These are phyloP conservation scores for Tachuris rubrigastra DNA, from an alignment of 2,113 vertebrate genomes.

Conservation along the genomic window DNA sequence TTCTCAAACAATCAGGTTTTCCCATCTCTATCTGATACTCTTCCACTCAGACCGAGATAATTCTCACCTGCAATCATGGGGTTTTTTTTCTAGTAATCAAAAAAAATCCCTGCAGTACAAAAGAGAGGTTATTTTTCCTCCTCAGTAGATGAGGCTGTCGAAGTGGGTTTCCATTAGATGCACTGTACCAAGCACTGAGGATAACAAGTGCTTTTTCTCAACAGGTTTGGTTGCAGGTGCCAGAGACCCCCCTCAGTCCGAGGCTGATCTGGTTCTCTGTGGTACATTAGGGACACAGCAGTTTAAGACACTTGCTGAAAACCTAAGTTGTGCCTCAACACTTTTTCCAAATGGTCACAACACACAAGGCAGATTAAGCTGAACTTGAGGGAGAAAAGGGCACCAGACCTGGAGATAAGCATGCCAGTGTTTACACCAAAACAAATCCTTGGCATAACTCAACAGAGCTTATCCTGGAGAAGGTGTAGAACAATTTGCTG, in stretches of 20 bases:
- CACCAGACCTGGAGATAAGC: not conserved
- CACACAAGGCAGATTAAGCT: not conserved
- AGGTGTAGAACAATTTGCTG: not conserved
- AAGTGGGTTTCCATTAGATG: not conserved
- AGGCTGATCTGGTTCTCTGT: not conserved
- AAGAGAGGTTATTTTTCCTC: not conserved
- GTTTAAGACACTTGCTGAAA: not conserved
- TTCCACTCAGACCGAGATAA: not conserved
- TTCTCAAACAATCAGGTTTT: not conserved
- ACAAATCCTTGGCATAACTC: not conserved
- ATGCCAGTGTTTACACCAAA: not conserved
- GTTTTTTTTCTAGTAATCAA: not conserved
- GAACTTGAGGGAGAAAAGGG: not conserved
- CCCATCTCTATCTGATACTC: not conserved
- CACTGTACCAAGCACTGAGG: not conserved
- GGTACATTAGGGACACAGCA: rapidly evolving
- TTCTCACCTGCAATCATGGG: not conserved
- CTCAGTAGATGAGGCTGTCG: not conserved
- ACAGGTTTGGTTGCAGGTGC: not conserved
- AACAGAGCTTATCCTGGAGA: not conserved
- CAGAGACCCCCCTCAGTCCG: not conserved
- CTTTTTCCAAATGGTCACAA: not conserved
- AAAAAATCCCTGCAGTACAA: not conserved
- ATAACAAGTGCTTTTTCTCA: not conserved
- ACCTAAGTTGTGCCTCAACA: not conserved